These are phyloP conservation scores for Diaphora mendica DNA, from an alignment of 2,888 invertebrate species.

Conservation along the genomic window DNA sequence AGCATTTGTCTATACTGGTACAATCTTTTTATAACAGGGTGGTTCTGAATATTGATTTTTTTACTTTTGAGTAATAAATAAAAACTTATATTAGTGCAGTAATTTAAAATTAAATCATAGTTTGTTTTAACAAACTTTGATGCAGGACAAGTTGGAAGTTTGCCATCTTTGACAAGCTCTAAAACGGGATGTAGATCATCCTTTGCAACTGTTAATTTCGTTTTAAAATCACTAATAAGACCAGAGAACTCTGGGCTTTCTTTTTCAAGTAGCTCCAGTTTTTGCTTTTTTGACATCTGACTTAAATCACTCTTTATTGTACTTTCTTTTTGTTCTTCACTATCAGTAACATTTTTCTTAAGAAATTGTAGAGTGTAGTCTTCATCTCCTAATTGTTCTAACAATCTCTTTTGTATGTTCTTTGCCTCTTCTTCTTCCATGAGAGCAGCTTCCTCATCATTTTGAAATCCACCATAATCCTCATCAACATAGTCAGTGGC, in stretches of 20 bases:
- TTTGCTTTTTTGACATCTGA: slow-evolving; percentile 91
- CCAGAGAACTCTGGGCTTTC: slow-evolving; percentile 95
- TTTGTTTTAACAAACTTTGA: slow-evolving; percentile 90
- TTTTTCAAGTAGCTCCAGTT: slow-evolving; percentile 91
- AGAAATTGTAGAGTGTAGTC: slow-evolving; percentile 90
- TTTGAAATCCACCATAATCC: slow-evolving; percentile 91
- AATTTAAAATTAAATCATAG: slow-evolving; percentile 91
- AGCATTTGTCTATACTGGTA: slow-evolving; percentile 93
- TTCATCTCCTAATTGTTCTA: slow-evolving; percentile 92
- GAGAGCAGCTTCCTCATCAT: slow-evolving; percentile 90
- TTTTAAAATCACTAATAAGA: slow-evolving; percentile 92
- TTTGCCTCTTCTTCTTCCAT: slow-evolving; percentile 94
- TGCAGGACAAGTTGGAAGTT: slow-evolving; percentile 88
- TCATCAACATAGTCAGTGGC: slow-evolving; percentile 96
- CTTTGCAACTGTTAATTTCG: slow-evolving; percentile 88
- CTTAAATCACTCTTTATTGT: slow-evolving; percentile 92
- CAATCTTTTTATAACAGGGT: slow-evolving; percentile 95
- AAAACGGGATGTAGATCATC: slow-evolving; percentile 89
- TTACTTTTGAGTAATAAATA: slow-evolving; percentile 94
- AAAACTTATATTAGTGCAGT: slow-evolving; percentile 94
- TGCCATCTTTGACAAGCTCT: slow-evolving; percentile 86
- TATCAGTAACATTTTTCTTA: slow-evolving; percentile 70
- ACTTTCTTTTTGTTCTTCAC: slow-evolving; percentile 79
- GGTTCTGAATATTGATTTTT: slow-evolving; percentile 90
- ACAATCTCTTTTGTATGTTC: slow-evolving; percentile 91